A percentile compares a stretch with the other conserved stretches of the same genome.
Conservation (phyloP, 2,888 invertebrate genomes). For the Caenorhabditis imperialis region DNA sequence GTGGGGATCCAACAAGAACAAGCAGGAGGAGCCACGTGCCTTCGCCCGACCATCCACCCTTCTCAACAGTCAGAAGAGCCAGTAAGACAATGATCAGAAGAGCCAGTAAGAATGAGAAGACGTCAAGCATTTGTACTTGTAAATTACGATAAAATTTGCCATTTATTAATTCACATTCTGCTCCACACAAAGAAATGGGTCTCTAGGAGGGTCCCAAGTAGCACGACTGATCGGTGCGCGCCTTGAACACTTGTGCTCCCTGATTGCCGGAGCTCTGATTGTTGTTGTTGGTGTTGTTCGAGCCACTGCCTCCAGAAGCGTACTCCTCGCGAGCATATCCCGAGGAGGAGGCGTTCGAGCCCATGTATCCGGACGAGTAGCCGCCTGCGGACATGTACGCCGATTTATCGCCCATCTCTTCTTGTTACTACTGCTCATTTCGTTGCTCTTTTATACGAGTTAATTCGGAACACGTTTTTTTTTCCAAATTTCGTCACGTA, state of each 20-base stretch:
- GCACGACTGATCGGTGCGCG: background rate
- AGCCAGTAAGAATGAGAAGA: too few species aligned
- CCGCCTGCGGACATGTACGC: constrained; percentile 36
- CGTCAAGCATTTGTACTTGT: too few species aligned
- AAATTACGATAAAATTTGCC: too few species aligned
- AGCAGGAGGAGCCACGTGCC: constrained; percentile 25
- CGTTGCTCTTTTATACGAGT: too few species aligned
- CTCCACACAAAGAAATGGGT: too few species aligned
- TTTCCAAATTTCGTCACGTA: too few species aligned
- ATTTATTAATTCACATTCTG: too few species aligned
- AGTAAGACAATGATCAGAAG: too few species aligned
- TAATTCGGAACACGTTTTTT: too few species aligned
- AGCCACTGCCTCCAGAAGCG: constrained; percentile 11
- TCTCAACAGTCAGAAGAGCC: constrained; percentile 31
- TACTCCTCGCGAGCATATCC: constrained; percentile 25
- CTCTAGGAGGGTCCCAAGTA: background rate
- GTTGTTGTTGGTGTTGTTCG: too few species aligned
- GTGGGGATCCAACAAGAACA: constrained; percentile 52
- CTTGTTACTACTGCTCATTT: too few species aligned
- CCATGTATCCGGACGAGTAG: constrained; percentile 36
- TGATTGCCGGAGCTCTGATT: too few species aligned
- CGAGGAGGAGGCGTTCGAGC: constrained; percentile 21
- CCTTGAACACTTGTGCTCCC: constrained; percentile 1
- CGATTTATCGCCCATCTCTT: constrained; percentile 25
- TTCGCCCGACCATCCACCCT: constrained; percentile 43